Percentiles rank a stretch among this genome's conserved stretches.
These are phyloP conservation scores for Lithophane socia DNA, from an alignment of 2,888 invertebrate genomes.

Conservation along the genomic window DNA sequence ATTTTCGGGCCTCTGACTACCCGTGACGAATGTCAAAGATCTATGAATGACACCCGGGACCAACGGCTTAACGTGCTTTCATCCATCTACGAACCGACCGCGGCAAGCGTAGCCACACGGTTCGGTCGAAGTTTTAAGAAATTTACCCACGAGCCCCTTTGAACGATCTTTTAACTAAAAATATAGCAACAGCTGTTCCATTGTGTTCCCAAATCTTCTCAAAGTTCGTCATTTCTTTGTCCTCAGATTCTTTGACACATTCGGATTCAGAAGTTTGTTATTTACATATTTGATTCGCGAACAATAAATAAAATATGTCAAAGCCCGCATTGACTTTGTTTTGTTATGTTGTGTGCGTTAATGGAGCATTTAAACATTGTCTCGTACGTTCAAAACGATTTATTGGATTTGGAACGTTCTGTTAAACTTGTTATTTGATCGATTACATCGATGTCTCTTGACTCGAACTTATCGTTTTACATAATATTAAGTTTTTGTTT, in stretches of 20 bases:
- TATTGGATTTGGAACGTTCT: not conserved
- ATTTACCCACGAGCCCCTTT: not conserved
- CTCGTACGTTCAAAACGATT: not conserved
- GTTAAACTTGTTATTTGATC: not conserved
- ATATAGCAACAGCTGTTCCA: conserved; percentile 29
- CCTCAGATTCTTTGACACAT: conserved; percentile 32
- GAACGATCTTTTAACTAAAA: conserved; percentile 4
- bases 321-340: conserved; percentile 33
- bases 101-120: too few relatives aligned
- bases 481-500: not conserved
- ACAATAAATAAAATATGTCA: conserved; percentile 29
- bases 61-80: too few relatives aligned
- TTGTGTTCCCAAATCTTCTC: conserved; percentile 21
- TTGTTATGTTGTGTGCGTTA: not conserved
- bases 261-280: conserved; percentile 29
- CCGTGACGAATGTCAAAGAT: too few relatives aligned
- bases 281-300: conserved; percentile 30
- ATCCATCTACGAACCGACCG: too few relatives aligned
- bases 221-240: conserved; percentile 34
- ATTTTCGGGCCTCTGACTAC: too few relatives aligned
- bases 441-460: not conserved
- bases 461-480: not conserved
- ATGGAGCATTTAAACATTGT: not conserved
- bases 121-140: too few relatives aligned
- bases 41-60: too few relatives aligned